These are phyloP conservation scores for fruit fly (Drosophila melanogaster) DNA, from an alignment of 1,140 invertebrate genomes.

Conservation along the genomic window DNA sequence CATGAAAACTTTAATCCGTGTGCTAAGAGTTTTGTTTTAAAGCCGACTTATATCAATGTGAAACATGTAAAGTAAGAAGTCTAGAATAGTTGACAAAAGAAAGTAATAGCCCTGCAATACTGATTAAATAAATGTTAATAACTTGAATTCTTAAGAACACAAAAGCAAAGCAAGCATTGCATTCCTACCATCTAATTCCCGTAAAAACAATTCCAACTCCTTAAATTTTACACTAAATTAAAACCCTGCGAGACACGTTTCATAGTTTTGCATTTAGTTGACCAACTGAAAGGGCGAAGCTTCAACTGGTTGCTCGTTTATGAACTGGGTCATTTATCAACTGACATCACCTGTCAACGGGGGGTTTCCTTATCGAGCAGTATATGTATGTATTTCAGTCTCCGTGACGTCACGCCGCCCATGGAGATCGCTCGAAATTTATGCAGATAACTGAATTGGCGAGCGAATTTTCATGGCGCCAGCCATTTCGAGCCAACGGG, in stretches of 20 bases:
- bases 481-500: slow-evolving; percentile 15
- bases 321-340: slow-evolving; percentile 50
- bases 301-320: slow-evolving; percentile 27
- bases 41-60: too few relatives aligned
- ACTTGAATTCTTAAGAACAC: not conserved
- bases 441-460: slow-evolving; percentile 42
- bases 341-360: slow-evolving; percentile 51
- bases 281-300: slow-evolving; percentile 37
- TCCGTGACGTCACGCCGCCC: slow-evolving; percentile 33
- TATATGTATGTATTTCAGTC: slow-evolving; percentile 14
- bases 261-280: slow-evolving; percentile 13
- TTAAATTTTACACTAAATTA: slow-evolving; percentile 3
- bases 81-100: too few relatives aligned
- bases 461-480: slow-evolving; percentile 25
- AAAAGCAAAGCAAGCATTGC: not conserved
- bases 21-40: too few relatives aligned
- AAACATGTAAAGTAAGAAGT: too few relatives aligned
- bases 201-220: not conserved
- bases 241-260: not conserved
- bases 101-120: too few relatives aligned
- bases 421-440: slow-evolving; percentile 25
- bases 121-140: not conserved
- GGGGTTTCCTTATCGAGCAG: slow-evolving; percentile 18
- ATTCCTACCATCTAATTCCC: slow-evolving; percentile 18
- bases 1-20: too few relatives aligned